These are phyloP conservation scores for Tamandua tetradactyla DNA, from an alignment of 2,797 vertebrate species.

Conservation along the genomic window DNA sequence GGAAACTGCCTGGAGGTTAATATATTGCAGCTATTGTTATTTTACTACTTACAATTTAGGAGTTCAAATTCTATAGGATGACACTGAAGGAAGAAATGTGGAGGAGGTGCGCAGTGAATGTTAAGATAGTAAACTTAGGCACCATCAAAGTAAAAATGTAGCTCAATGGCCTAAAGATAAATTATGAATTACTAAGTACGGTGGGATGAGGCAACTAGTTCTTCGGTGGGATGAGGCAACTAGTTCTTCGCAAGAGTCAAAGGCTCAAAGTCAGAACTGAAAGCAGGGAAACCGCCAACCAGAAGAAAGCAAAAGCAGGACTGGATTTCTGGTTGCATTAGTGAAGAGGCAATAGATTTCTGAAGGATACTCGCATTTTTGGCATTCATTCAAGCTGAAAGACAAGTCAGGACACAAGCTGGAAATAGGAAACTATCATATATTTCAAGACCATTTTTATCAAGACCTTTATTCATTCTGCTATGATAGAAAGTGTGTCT, in stretches of 20 bases:
- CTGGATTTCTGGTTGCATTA: background rate
- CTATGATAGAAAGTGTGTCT: background rate
- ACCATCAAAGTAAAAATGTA: background rate
- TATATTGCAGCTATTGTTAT: background rate
- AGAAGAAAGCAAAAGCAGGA: background rate
- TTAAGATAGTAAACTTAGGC: background rate
- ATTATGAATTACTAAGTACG: slow-evolving; percentile 33
- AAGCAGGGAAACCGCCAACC: background rate
- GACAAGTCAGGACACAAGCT: background rate
- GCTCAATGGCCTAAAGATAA: background rate
- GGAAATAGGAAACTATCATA: background rate
- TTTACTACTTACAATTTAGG: background rate
- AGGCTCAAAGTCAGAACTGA: background rate
- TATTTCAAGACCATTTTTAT: background rate
- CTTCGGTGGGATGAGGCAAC: background rate
- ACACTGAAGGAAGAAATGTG: background rate
- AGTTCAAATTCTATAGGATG: background rate
- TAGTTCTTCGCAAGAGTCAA: background rate
- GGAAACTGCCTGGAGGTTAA: background rate
- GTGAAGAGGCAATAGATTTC: background rate
- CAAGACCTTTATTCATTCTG: background rate
- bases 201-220: background rate
- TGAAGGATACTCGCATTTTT: background rate
- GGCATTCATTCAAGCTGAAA: background rate
- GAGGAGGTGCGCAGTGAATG: background rate